Evolutionary conservation across 1,140 invertebrate species (phyloP).

Genomic region (Drosophila paulistorum): DNA sequence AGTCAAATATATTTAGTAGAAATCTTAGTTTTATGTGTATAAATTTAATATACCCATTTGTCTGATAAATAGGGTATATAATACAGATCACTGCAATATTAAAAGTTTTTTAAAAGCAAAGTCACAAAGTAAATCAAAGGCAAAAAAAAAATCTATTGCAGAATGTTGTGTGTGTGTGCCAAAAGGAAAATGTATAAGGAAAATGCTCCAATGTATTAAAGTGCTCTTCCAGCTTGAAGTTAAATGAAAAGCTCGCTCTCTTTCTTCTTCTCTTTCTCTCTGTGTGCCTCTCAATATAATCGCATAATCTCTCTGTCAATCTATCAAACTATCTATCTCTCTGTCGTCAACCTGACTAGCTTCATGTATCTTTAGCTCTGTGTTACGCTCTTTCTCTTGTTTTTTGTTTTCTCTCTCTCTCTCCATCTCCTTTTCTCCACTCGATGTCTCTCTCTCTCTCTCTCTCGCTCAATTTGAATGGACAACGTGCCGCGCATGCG

Average conservation of each 20-base stretch:
- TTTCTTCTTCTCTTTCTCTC: not conserved
- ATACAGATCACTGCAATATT: conserved; percentile 9
- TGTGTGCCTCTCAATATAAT: not conserved
- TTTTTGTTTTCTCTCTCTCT: not conserved
- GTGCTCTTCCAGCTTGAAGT: not conserved
- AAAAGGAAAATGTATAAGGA: conserved; percentile 21
- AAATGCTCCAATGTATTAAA: conserved; percentile 23
- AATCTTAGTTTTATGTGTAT: too few relatives aligned
- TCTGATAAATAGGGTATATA: too few relatives aligned
- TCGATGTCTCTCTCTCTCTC: not conserved
- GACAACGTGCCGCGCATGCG: conserved; percentile 61
- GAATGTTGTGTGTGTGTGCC: not conserved
- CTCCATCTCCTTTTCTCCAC: not conserved
- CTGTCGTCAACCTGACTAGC: not conserved
- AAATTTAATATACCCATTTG: too few relatives aligned
- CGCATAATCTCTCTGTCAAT: conserved; percentile 1
- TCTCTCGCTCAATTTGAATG: conserved; percentile 15
- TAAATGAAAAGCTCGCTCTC: conserved; percentile 22
- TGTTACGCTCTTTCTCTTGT: conserved; percentile 14
- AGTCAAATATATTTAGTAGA: too few relatives aligned
- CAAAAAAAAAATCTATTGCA: conserved; percentile 13
- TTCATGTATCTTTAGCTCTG: conserved; percentile 5
- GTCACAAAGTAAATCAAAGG: conserved; percentile 5
- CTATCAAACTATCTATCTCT: conserved; percentile 7
- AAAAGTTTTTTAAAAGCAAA: not conserved